Evolutionary conservation across 2,888 invertebrate genomes (phyloP).

Genomic region (Cheilosia impressa): DNA sequence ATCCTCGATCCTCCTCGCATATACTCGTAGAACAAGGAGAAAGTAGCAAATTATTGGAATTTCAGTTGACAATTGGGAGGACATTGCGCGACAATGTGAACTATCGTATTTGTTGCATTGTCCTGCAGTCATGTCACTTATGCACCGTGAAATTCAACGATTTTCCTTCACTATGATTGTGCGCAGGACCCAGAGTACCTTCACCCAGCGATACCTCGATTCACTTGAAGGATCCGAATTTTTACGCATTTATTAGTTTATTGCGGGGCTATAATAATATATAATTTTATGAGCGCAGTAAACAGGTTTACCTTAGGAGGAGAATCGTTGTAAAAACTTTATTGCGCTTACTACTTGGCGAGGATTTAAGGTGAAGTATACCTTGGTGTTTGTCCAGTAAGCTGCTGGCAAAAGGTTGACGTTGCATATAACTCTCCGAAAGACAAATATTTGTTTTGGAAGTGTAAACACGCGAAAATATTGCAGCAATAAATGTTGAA

Average conservation of each 20-base stretch:
- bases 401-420: neutral
- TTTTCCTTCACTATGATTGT: conserved; percentile 4
- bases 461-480: conserved; percentile 13
- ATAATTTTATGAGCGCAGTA: conserved; percentile 31
- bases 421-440: neutral
- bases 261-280: conserved; percentile 52
- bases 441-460: conserved; percentile 35
- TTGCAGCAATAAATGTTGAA: conserved; percentile 12
- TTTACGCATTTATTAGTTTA: conserved; percentile 73
- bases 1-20: conserved; percentile 32
- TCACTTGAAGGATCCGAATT: conserved; percentile 61
- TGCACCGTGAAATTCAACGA: conserved; percentile 66
- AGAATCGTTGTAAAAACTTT: conserved; percentile 5
- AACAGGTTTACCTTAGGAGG: conserved; percentile 9
- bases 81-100: conserved; percentile 66
- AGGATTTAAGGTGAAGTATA: neutral
- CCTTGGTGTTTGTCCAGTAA: neutral
- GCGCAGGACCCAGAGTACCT: neutral
- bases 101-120: conserved; percentile 33
- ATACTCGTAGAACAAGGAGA: neutral
- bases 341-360: neutral
- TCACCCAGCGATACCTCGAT: conserved; percentile 13
- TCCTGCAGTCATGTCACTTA: conserved; percentile 59
- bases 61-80: conserved; percentile 64
- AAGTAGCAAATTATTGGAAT: conserved; percentile 70